phyloP scores from a whole-genome alignment of 2,113 vertebrate genomes.

The Pollimyrus isidori region DNA sequence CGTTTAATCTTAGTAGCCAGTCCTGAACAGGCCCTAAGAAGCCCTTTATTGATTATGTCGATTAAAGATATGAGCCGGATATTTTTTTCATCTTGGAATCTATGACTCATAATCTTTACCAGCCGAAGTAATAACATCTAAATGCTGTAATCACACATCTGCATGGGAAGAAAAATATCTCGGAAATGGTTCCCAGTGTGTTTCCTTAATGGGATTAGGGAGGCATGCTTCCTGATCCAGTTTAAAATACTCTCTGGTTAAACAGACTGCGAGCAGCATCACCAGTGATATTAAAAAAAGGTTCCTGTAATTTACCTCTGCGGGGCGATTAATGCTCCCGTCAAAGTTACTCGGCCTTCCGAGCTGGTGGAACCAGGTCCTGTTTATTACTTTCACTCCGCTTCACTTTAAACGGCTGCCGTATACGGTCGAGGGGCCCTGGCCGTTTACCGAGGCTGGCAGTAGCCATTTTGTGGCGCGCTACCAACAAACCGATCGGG shows the following conservation, averaged over 20 bases:
- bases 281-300: neutral
- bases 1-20: neutral
- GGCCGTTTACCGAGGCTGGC: neutral
- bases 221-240: neutral
- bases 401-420: slow-evolving; percentile 9
- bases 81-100: neutral
- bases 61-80: neutral
- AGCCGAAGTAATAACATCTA: neutral
- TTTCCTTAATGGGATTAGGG: neutral
- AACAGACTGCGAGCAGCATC: neutral
- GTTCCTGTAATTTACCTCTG: slow-evolving; percentile 6
- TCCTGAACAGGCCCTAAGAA: neutral
- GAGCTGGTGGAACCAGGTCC: neutral
- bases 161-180: neutral
- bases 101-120: neutral
- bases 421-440: neutral
- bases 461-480: neutral
- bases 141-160: neutral
- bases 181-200: neutral
- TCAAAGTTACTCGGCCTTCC: neutral
- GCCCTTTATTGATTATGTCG: neutral
- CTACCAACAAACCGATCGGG: neutral
- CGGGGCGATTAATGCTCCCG: neutral
- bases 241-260: neutral
- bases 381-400: neutral